Evolutionary conservation across 2,113 vertebrate genomes (phyloP).

Genomic region (Varanus komodoensis): DNA sequence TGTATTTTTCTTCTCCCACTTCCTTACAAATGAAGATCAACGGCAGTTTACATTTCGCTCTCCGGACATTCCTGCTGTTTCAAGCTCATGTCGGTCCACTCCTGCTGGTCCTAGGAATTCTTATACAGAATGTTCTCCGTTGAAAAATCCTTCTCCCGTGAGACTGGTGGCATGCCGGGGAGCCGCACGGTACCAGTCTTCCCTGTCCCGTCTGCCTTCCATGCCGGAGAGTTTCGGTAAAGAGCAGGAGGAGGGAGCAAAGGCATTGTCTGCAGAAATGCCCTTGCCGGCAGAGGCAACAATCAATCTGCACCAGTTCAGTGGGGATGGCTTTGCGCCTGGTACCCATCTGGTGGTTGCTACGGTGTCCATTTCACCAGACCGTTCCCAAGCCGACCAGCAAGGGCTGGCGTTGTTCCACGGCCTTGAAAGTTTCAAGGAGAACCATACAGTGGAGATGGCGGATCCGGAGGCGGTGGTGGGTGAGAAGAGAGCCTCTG

Average conservation of each 20-base stretch:
- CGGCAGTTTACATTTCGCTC: conserved; percentile 81
- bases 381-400: conserved; percentile 45
- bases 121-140: conserved; percentile 92
- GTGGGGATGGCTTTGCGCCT: conserved; percentile 5
- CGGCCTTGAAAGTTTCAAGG: conserved; percentile 67
- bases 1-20: not conserved
- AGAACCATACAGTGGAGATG: conserved; percentile 82
- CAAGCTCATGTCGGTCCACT: conserved; percentile 69
- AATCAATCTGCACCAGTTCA: conserved; percentile 23
- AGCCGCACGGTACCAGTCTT: conserved; percentile 75
- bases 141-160: conserved; percentile 86
- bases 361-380: conserved; percentile 65
- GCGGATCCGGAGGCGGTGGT: conserved; percentile 75
- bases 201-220: conserved; percentile 80
- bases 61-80: conserved; percentile 78
- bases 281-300: conserved; percentile 48
- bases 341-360: conserved; percentile 58
- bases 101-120: conserved; percentile 81
- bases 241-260: conserved; percentile 80
- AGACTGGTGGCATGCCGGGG: conserved; percentile 76
- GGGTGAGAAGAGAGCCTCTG: conserved; percentile 75
- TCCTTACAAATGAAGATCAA: conserved; percentile 76
- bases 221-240: conserved; percentile 77
- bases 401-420: conserved; percentile 50
- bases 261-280: conserved; percentile 41